phyloP scores from a whole-genome alignment of 2,888 invertebrate species.

The Seira ritae region DNA sequence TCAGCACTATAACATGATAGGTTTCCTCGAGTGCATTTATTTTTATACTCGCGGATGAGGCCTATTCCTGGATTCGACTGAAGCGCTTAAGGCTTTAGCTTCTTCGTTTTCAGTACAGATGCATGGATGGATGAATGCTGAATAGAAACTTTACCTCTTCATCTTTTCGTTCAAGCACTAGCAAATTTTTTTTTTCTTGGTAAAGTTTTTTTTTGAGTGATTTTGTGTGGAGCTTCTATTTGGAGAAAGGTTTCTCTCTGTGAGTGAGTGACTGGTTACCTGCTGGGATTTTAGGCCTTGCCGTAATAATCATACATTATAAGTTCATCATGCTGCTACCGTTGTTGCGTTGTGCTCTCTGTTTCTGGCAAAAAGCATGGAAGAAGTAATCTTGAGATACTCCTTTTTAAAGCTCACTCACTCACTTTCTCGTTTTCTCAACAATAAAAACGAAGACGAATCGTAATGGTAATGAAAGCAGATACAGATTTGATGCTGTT shows the following conservation, averaged over 20 bases:
- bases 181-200: constrained; percentile 3
- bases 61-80: too few relatives aligned
- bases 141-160: neutral
- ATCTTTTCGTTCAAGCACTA: neutral
- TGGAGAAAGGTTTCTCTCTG: neutral
- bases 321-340: constrained; percentile 5
- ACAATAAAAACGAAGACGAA: constrained; percentile 7
- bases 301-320: constrained; percentile 1
- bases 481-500: neutral
- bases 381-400: constrained; percentile 1
- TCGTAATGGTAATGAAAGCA: constrained; percentile 11
- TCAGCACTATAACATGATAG: neutral
- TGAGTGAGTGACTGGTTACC: constrained; percentile 40
- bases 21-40: neutral
- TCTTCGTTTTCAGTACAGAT: constrained; percentile 4
- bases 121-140: constrained; percentile 4
- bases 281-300: constrained; percentile 56
- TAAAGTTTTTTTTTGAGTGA: neutral
- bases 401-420: neutral
- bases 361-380: neutral
- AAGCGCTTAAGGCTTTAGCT: too few relatives aligned
- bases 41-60: too few relatives aligned
- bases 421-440: neutral
- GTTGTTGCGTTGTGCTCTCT: constrained; percentile 5
- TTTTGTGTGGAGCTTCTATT: neutral